Conservation (phyloP, 1,140 invertebrate species). For the Drosophila guanche region DNA sequence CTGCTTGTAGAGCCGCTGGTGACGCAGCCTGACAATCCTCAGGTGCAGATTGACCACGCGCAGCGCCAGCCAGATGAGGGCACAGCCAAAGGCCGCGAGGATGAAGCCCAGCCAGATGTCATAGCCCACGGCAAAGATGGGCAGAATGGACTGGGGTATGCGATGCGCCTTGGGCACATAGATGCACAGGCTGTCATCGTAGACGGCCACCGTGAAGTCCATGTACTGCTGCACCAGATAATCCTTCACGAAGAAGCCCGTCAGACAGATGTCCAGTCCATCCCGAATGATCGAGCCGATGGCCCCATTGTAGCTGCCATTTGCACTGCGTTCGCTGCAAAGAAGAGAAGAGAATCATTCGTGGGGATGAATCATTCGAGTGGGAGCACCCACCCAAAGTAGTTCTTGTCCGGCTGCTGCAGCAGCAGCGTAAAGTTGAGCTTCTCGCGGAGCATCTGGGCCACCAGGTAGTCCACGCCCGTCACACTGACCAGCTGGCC, state of each 20-base stretch:
- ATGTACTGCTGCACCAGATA: slow-evolving; percentile 78
- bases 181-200: slow-evolving; percentile 83
- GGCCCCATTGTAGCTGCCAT: slow-evolving; percentile 81
- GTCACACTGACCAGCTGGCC: slow-evolving; percentile 39
- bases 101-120: slow-evolving; percentile 81
- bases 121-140: slow-evolving; percentile 78
- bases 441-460: slow-evolving; percentile 46
- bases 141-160: slow-evolving; percentile 82
- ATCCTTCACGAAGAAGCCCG: slow-evolving; percentile 83
- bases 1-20: slow-evolving; percentile 37
- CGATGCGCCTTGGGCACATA: slow-evolving; percentile 82
- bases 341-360: neutral
- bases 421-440: slow-evolving; percentile 73
- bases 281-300: slow-evolving; percentile 76
- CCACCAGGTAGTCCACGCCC: slow-evolving; percentile 69
- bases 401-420: slow-evolving; percentile 72
- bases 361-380: no score
- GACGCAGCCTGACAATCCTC: slow-evolving; percentile 21
- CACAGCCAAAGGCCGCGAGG: slow-evolving; percentile 51
- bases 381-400: slow-evolving; percentile 60
- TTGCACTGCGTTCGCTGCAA: slow-evolving; percentile 54
- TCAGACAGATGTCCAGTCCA: slow-evolving; percentile 78
- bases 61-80: slow-evolving; percentile 63
- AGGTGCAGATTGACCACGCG: slow-evolving; percentile 56
- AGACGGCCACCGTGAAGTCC: slow-evolving; percentile 77